Percentiles rank a stretch among this genome's conserved stretches.
Evolutionary conservation across 2,888 invertebrate species (phyloP).

Genomic region (Hydropsyche betteni): DNA sequence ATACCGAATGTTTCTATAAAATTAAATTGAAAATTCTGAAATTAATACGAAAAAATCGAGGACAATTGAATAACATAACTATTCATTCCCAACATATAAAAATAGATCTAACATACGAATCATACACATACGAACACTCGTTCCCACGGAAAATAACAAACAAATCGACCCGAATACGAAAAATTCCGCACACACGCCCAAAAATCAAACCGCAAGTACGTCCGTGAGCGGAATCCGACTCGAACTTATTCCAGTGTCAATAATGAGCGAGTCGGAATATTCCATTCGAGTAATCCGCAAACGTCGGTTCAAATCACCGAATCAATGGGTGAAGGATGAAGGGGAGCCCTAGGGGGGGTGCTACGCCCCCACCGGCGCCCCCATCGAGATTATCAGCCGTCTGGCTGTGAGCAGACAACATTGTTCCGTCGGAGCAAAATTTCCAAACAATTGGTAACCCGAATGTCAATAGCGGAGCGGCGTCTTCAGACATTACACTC

Average conservation of each 20-base stretch:
- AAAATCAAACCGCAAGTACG: no score
- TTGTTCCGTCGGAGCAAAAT: conserved; percentile 46
- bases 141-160: no score
- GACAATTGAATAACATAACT: no score
- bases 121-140: no score
- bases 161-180: no score
- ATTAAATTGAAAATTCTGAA: no score
- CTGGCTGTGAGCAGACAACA: conserved; percentile 49
- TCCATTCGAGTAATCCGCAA: conserved; percentile 28
- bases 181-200: no score
- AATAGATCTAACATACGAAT: no score
- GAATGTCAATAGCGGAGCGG: conserved; percentile 44
- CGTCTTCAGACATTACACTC: conserved; percentile 31
- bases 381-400: conserved; percentile 44
- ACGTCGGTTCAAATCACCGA: conserved; percentile 30
- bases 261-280: conserved; percentile 29
- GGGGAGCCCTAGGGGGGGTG: conserved; percentile 15
- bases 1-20: no score
- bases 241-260: conserved; percentile 24
- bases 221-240: conserved; percentile 5
- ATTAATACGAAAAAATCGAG: no score
- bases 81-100: no score
- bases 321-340: conserved; percentile 31
- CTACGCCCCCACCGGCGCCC: neutral
- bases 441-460: conserved; percentile 50